Conservation (phyloP, 2,888 invertebrate species). For the Cataglyphis cursor region DNA sequence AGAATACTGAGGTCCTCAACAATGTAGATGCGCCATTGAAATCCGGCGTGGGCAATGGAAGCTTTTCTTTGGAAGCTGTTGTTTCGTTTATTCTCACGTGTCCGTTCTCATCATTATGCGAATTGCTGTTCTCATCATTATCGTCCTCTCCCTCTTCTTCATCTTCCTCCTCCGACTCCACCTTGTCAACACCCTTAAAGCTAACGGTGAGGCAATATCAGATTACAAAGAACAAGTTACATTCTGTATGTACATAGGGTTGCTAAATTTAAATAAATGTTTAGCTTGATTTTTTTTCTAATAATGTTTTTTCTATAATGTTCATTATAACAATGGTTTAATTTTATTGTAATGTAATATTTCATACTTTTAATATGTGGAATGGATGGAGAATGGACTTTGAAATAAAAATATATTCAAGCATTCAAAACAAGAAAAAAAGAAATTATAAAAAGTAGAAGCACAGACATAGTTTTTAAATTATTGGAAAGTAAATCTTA, state of each 20-base stretch:
- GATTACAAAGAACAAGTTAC: conserved; percentile 85
- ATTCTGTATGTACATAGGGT: conserved; percentile 69
- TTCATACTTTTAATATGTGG: background rate
- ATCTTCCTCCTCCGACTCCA: conserved; percentile 46
- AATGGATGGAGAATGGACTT: background rate
- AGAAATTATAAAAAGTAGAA: background rate
- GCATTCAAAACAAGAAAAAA: background rate
- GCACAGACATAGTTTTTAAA: no score
- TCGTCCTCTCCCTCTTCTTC: conserved; percentile 66
- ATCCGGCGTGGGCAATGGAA: conserved; percentile 89
- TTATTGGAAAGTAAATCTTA: no score
- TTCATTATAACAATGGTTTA: background rate
- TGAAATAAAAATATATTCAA: background rate
- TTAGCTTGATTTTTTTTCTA: background rate
- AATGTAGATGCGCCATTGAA: conserved; percentile 87
- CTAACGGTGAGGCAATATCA: conserved; percentile 85
- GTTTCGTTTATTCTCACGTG: conserved; percentile 55
- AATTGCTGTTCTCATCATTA: conserved; percentile 58
- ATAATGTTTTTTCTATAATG: background rate
- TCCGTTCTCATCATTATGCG: conserved; percentile 58
- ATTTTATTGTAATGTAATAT: background rate
- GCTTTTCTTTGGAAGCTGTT: conserved; percentile 83
- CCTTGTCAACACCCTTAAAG: conserved; percentile 81
- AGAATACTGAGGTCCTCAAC: conserved; percentile 92
- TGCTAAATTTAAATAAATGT: conserved; percentile 49